phyloP scores from a whole-genome alignment of 1,140 invertebrate genomes.

The Aphelenchoides avenae region DNA sequence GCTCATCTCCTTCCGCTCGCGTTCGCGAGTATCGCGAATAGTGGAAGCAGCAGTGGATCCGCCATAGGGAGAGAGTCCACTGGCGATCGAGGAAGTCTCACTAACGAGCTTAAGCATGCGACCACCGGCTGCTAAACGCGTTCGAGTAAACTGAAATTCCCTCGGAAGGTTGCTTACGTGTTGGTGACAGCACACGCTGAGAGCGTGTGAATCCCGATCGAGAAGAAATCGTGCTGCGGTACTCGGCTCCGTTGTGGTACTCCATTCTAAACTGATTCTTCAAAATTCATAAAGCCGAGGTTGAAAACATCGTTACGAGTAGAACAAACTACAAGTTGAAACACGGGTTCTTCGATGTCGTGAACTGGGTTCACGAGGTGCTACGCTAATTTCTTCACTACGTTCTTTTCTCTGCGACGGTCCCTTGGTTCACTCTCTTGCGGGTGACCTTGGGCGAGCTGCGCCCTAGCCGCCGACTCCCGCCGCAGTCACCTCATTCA shows the following conservation, averaged over 20 bases:
- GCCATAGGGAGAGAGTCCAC: slow-evolving; percentile 44
- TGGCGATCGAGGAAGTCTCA: slow-evolving; percentile 49
- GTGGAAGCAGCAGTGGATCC: slow-evolving; percentile 56
- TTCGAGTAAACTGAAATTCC: slow-evolving; percentile 11
- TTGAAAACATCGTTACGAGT: not conserved
- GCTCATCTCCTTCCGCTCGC: slow-evolving; percentile 64
- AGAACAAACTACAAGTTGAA: no score
- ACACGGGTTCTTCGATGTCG: no score
- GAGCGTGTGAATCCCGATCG: slow-evolving; percentile 46
- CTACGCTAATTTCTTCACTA: no score
- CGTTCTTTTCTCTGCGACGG: no score
- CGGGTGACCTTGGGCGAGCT: no score
- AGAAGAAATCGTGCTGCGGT: slow-evolving; percentile 52
- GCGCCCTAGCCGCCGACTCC: no score
- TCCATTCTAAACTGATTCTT: slow-evolving; percentile 41
- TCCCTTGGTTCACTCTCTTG: no score
- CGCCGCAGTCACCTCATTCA: no score
- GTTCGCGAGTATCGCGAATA: slow-evolving; percentile 61
- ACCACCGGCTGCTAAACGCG: slow-evolving; percentile 23
- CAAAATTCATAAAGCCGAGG: slow-evolving; percentile 1
- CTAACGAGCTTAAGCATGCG: slow-evolving; percentile 57
- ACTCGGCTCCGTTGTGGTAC: slow-evolving; percentile 35
- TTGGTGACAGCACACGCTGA: slow-evolving; percentile 29
- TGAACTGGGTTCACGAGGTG: no score
- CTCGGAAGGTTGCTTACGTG: slow-evolving; percentile 16